Evolutionary conservation across 2,113 vertebrate species (phyloP), one percentile per base, ranked within the genome.

Genomic region (Nothocercus nigrocapillus): DNA sequence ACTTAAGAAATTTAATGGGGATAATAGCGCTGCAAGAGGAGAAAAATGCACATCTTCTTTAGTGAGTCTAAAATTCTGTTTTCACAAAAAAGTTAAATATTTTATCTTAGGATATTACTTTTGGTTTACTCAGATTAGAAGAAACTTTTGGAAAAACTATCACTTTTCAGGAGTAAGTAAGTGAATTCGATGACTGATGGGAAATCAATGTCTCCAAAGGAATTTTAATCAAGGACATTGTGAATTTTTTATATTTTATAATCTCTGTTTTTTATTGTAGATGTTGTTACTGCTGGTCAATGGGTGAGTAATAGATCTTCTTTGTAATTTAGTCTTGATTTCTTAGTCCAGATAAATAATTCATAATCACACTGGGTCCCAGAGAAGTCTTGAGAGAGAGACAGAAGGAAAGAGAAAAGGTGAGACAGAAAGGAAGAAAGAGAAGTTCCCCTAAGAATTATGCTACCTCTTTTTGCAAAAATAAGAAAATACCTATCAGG

Each of bases 251-350:
- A 45, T 51, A 63, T 82, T 92, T 85, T 82, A 42, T 77, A 69
- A 94, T 90, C 32, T 96, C 73, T 94, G 8, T 56, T 95, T 93
- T 58, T 86, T 93, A 42, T 95, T 95, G 34, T 75, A 97, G 96
- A 76, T 76, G 70, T 84, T 58, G 94, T 34, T 87, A 59, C 69
- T 91, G 95, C 93, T 89, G 73, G 82, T 40, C 78, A 3, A 64
- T 36, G 40, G 95, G 96, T 96, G 67, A 97, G 96, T 96, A 90
- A 40, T 38, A 87, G 53, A 89, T 76, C 67, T 84, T 62, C 58
- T 90, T 92, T 90, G 58, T 84, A 11, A 68, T 92, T 93, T 94
- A 82, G 56, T 84, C 77, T 61, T 89, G 53, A 86, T 87, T 89
- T 90, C 58, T 68, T 66, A 87, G 34, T 42, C 75, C 40, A 76